Conservation (phyloP, 2,113 vertebrate genomes). For the Larimichthys polyactis region DNA sequence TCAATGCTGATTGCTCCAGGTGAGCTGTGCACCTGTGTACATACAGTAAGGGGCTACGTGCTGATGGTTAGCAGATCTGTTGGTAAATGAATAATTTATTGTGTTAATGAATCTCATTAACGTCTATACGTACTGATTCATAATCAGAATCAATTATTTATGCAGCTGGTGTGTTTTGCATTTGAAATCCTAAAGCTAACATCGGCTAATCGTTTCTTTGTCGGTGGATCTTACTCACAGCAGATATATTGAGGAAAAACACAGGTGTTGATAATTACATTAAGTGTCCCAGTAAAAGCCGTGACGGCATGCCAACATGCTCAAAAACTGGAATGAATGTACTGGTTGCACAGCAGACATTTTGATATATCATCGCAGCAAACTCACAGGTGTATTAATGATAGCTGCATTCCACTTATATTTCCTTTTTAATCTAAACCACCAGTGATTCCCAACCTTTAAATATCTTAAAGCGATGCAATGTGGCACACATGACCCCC, state of each 20-base stretch:
- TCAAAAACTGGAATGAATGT: no score
- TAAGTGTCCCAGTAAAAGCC: neutral
- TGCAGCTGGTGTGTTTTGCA: neutral
- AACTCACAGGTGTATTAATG: no score
- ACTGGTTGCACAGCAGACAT: no score
- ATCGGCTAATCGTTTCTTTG: neutral
- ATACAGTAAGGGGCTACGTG: neutral
- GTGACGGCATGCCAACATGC: neutral
- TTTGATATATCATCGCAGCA: no score
- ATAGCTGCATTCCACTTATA: no score
- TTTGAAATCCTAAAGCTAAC: neutral
- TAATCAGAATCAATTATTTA: slow-evolving; percentile 11
- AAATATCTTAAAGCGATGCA: no score
- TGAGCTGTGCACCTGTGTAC: slow-evolving; percentile 35
- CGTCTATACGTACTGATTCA: slow-evolving; percentile 6
- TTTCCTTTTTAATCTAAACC: neutral
- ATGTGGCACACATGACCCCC: no score
- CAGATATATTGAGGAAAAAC: neutral
- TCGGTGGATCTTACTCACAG: neutral
- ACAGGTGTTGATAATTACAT: neutral
- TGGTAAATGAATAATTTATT: slow-evolving; percentile 41
- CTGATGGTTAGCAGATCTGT: slow-evolving; percentile 17
- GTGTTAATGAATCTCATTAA: slow-evolving; percentile 26
- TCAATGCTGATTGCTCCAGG: slow-evolving; percentile 18
- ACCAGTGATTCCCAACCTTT: no score